Evolutionary conservation across 2,888 invertebrate species (phyloP), one percentile per base, ranked within the genome.

Genomic region (Aproaerema taeniolella): DNA sequence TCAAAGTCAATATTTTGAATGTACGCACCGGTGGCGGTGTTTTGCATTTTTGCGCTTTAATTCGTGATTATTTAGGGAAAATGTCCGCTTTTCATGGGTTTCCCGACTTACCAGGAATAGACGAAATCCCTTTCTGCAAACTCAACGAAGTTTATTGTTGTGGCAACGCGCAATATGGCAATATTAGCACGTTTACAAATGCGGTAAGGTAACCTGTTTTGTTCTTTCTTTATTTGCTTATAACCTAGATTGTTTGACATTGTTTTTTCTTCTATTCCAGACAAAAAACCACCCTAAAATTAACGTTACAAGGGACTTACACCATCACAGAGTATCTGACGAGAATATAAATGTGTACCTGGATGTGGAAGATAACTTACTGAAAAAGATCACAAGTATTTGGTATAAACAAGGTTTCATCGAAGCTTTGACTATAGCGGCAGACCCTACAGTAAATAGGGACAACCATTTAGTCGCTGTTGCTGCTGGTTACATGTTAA

Each of bases 331-430:
- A 86, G 45, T 81, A 72, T 40, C 89, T 65, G 68, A 89, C 73
- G 59, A 88, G 80, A 58, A 91, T 89, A 70, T 85, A 89, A 61
- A 91, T 73, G 43, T 87, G 73, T 87, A 87, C 41, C 55, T 87
- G 4, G 83, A 86, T 38, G 92, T 93, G 0, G 89, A 92, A 49
- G 92, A 94, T 50, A 91, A 92, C 43, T 88, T 93, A 33, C 73
- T 93, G 1, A 94, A 94, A 67, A 91, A 92, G 64, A 88, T 95
- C 10, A 91, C 91, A 0, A 91, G 92, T 62, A 90, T 91, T 0
- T 94, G 92, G 88, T 91, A 92, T 50, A 93, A 94, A 59, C 91
- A 92, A 61, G 95, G 95, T 0, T 88, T 92, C 45, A 60, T 88
- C 6, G 92, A 92, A 53, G 92, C 93, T 1, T 67, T 95, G 10